Evolutionary conservation across 2,888 invertebrate genomes (phyloP), one percentile per base, ranked within the genome.

Genomic region (Stegana nigrithorax): DNA sequence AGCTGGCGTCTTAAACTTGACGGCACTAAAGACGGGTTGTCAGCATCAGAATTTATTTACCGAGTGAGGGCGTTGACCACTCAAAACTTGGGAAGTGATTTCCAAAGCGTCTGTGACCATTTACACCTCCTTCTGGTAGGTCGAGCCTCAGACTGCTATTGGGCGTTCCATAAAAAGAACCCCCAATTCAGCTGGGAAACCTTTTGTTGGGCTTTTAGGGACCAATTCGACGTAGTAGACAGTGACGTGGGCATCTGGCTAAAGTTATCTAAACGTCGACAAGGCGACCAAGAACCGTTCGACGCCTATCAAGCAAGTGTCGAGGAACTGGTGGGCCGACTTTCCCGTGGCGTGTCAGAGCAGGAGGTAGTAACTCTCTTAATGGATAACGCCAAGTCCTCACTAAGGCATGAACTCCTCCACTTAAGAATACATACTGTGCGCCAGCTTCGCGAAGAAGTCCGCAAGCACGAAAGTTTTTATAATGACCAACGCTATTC

Each of bases 61-160:
- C 2, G 32, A 10, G 32, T 32, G 10, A 32, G 5, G n/a, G 10
- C 32, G 10, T n/a, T 32, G 10, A 32, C 32, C 2, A n/a, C 32
- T 12, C 32, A 32, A 44, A 44, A 19, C 17, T 17, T 44, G 12
- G 14, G 14, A 29, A 25, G 50, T 29, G 44, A 44, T 5, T 44
- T 44, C 6, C 44, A 44, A n/a, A 12, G 12, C 2, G 14, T 44
- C 6, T 44, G 44, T 3, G 44, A 44, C 21, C 44, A 63, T 32
- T 59, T 63, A 1, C 59, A 59, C 53, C 10, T 59, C 3, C 59
- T 63, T 10, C 17, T 63, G 14, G 2, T 10, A 0, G 63, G 55
- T 2, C 59, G 27, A 4, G 59, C 59, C 3, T 47, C 44, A 19
- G 56, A 42, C 4, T 63, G 59, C 59, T 63, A 32, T 36, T 63